Evolutionary conservation across 1,140 invertebrate genomes (phyloP), one percentile per base, ranked within the genome.

Genomic region (Dysdera silvatica): DNA sequence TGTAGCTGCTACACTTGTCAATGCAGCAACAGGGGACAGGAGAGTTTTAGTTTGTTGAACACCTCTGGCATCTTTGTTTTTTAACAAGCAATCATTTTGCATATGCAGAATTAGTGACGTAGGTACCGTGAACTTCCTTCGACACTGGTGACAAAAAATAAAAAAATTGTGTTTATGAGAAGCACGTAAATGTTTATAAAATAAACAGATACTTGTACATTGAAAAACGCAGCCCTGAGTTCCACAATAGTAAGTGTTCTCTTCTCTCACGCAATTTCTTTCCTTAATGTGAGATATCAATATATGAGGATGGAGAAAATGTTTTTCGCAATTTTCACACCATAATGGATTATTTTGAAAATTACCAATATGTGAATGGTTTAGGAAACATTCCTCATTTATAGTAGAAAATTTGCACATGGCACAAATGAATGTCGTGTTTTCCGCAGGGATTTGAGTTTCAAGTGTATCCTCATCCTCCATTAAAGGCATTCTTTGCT

Each of bases 21-120:
- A n/a, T n/a, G n/a, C n/a, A n/a, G n/a, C n/a, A n/a, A n/a, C n/a
- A n/a, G n/a, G n/a, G n/a, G n/a, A n/a, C n/a, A n/a, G n/a, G n/a
- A n/a, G n/a, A n/a, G n/a, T n/a, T n/a, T n/a, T n/a, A n/a, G n/a
- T n/a, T n/a, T n/a, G n/a, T n/a, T n/a, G n/a, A n/a, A n/a, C n/a
- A n/a, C n/a, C n/a, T n/a, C n/a, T n/a, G n/a, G n/a, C n/a, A n/a
- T n/a, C n/a, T n/a, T n/a, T 53, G 29, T 20, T 52, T 20, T 61
- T 61, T 16, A 53, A 33, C 0, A 52, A 52, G 23, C 59, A 61
- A n/a, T 63, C 61, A 41, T 63, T 53, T 16, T 63, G 61, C 61
- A 63, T 63, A 24, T 63, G 61, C 32, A 63, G 41, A 14, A 63
- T 63, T 8, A 63, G 26, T 49, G 52, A 63, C n/a, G 55, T 52